Evolutionary conservation across 2,113 vertebrate species (phyloP), one percentile per base, ranked within the genome.

Genomic region (Sinosuthora webbiana): DNA sequence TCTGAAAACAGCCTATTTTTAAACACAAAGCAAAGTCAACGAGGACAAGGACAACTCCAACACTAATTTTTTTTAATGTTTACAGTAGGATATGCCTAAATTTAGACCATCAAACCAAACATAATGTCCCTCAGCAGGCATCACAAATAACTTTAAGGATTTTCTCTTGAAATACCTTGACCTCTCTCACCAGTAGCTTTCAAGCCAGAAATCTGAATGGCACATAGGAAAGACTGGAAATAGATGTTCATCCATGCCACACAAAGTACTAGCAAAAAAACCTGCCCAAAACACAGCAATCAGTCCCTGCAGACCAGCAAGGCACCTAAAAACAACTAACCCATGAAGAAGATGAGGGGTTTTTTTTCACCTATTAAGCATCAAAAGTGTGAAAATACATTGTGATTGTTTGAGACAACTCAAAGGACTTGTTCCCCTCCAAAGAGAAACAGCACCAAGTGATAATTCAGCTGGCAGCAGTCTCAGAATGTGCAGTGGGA

Each of bases 1-100:
- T 70, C 68, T 78, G 85, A 71, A 94, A 91, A 76, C 42, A 75
- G 85, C 11, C 90, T 94, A 86, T 90, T 97, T 94, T 96, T 88
- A 93, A 94, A 89, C 52, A 75, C 23, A 84, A 77, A 85, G 11
- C 50, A 87, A 89, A 90, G 56, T 89, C 85, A 90, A 75, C 5
- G 16, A 83, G 82, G 82, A 90, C 79, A 94, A 83, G 82, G 82
- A 90, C 79, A 94, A 87, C 24, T 49, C 42, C 69, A 93, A 93
- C 27, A 18, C 22, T 67, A 16, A 6, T 23, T 80, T 80, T 80
- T 39, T 57, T 74, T 67, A 24, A 39, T 33, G 28, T 44, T 81
- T 47, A 70, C 39, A 50, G 23, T 8, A 31, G 4, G 50, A 12
- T 4, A 50, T 3, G 20, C 20, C 30, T 55, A 73, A 83, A 85